Evolutionary conservation across 1,140 invertebrate genomes (phyloP).

Genomic region (Choristoneura fumiferana): DNA sequence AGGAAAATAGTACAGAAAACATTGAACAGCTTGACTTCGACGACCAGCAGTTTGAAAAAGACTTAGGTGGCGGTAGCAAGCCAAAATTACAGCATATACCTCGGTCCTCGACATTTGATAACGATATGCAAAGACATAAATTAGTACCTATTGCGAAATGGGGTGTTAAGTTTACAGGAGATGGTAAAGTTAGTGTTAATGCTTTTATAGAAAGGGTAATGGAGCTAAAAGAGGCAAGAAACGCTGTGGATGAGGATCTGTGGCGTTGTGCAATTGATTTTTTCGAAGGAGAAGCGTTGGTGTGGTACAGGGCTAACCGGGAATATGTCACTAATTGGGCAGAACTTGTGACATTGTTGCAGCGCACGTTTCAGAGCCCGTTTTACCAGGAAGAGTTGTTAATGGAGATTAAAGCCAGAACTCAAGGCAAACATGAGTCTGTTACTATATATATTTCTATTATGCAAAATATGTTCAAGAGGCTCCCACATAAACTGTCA

Average conservation of each 20-base stretch:
- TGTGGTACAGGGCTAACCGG: background rate
- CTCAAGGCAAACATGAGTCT: background rate
- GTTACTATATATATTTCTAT: background rate
- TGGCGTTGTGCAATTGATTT: background rate
- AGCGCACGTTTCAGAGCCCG: background rate
- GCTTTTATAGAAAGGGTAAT: background rate
- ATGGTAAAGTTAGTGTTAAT: background rate
- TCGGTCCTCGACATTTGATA: background rate
- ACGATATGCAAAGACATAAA: background rate
- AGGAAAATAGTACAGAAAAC: no score
- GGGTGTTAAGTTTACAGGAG: background rate
- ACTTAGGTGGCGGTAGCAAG: no score
- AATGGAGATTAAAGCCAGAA: background rate
- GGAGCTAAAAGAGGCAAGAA: background rate
- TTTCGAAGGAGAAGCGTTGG: background rate
- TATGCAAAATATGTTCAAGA: background rate
- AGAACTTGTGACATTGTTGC: background rate
- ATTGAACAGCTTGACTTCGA: no score
- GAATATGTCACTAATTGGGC: background rate
- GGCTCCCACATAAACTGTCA: background rate
- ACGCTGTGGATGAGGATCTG: background rate
- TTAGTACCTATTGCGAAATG: background rate
- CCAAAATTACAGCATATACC: no score
- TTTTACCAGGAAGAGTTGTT: background rate
- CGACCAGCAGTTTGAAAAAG: no score